A percentile compares a stretch with the other conserved stretches of the same genome.
These are phyloP conservation scores for Zoanthus gigantus DNA, from an alignment of 92 coral and sea anemone genomes.

Conservation along the genomic window DNA sequence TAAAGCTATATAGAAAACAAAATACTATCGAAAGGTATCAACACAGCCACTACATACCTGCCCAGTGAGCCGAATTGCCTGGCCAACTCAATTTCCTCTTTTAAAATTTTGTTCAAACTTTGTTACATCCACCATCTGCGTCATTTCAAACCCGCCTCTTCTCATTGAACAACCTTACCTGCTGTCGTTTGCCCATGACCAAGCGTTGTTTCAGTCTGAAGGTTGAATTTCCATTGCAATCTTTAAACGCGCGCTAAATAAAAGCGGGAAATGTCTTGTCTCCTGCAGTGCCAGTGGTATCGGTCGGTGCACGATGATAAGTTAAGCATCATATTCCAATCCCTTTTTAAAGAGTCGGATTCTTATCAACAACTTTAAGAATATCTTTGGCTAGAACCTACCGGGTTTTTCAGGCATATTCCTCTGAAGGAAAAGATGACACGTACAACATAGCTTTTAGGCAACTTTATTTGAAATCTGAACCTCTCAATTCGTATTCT, in stretches of 20 bases:
- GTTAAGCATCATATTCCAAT: neutral
- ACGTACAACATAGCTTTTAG: no score
- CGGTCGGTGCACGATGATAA: constrained; percentile 14
- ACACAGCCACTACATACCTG: neutral
- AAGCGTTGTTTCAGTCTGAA: neutral
- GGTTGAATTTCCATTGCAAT: neutral
- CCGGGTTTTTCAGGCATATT: neutral
- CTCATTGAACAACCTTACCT: constrained; percentile 13
- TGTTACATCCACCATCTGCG: constrained; percentile 13
- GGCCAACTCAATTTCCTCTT: neutral
- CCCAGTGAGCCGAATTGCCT: neutral
- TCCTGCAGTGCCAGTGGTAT: constrained; percentile 9
- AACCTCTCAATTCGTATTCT: neutral
- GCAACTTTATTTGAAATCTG: neutral
- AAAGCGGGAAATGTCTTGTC: constrained; percentile 14
- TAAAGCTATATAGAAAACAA: neutral
- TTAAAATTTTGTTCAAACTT: neutral
- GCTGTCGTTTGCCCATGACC: neutral
- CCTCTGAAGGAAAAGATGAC: neutral
- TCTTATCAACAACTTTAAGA: neutral
- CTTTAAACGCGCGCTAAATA: constrained; percentile 17
- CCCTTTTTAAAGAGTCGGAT: neutral
- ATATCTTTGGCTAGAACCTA: neutral
- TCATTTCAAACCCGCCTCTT: neutral
- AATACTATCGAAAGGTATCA: constrained; percentile 7